phyloP scores from a whole-genome alignment of 2,797 vertebrate genomes.

The Anabacerthia variegaticeps region DNA sequence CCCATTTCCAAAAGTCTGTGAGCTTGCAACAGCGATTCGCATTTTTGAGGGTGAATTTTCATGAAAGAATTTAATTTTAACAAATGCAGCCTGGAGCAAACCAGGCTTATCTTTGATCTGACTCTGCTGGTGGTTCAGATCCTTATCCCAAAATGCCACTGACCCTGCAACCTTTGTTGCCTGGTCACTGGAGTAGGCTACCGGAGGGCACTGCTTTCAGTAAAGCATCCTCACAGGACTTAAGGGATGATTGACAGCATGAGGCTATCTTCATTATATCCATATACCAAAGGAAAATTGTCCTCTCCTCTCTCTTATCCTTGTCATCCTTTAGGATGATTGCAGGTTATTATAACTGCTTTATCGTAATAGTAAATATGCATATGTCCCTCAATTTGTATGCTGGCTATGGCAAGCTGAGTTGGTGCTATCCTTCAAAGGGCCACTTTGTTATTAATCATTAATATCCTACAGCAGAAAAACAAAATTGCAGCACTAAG shows the following conservation, averaged over 20 bases:
- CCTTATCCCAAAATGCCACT: not conserved
- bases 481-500: not conserved
- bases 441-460: not conserved
- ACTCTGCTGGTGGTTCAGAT: not conserved
- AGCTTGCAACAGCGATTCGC: not conserved
- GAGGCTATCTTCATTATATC: not conserved
- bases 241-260: not conserved
- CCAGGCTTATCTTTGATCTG: not conserved
- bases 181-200: not conserved
- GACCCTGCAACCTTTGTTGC: not conserved
- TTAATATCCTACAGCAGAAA: not conserved
- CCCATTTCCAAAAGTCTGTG: not conserved
- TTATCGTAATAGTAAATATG: not conserved
- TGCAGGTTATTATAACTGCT: not conserved
- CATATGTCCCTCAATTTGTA: fast-evolving
- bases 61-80: not conserved
- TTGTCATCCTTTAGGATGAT: not conserved
- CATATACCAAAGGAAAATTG: not conserved
- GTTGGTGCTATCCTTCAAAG: not conserved
- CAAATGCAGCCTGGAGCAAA: not conserved
- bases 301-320: not conserved
- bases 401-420: not conserved
- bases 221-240: not conserved
- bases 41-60: not conserved
- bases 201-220: not conserved